phyloP scores from a whole-genome alignment of 2,888 invertebrate species.

The Morinoia aosen region DNA sequence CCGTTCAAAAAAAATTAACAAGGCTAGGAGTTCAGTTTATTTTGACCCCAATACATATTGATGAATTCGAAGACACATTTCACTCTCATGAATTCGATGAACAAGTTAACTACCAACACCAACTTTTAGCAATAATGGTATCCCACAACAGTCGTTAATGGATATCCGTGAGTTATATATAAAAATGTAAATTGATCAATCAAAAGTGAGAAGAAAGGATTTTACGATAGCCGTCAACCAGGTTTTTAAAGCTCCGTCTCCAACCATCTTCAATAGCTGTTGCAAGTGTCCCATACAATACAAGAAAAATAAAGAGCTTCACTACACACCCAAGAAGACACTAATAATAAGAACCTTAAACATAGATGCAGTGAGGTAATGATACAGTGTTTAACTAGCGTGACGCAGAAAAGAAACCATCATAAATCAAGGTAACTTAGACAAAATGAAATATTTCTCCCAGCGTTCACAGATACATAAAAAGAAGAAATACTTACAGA shows the following conservation, averaged over 20 bases:
- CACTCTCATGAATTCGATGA: background rate
- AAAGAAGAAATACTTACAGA: background rate
- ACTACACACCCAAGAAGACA: background rate
- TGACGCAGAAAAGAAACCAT: background rate
- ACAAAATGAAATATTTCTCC: background rate
- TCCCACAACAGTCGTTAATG: background rate
- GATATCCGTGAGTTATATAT: too few species aligned
- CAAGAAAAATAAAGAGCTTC: background rate
- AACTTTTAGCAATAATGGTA: too few species aligned
- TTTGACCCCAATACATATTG: background rate
- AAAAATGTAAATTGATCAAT: too few species aligned
- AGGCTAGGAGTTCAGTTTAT: background rate
- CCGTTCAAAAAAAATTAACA: background rate
- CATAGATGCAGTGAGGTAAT: slow-evolving; percentile 1
- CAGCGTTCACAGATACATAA: background rate
- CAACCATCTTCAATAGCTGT: background rate
- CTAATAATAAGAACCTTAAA: background rate
- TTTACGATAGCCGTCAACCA: background rate
- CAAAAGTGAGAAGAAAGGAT: background rate
- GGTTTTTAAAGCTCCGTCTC: background rate
- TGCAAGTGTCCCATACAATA: background rate
- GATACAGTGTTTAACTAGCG: background rate
- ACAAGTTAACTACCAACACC: background rate
- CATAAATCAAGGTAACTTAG: background rate
- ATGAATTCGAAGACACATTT: background rate